A percentile compares a stretch with the other conserved stretches of the same genome.
phyloP scores from a whole-genome alignment of 1,140 invertebrate species.

The Dreissena polymorpha region DNA sequence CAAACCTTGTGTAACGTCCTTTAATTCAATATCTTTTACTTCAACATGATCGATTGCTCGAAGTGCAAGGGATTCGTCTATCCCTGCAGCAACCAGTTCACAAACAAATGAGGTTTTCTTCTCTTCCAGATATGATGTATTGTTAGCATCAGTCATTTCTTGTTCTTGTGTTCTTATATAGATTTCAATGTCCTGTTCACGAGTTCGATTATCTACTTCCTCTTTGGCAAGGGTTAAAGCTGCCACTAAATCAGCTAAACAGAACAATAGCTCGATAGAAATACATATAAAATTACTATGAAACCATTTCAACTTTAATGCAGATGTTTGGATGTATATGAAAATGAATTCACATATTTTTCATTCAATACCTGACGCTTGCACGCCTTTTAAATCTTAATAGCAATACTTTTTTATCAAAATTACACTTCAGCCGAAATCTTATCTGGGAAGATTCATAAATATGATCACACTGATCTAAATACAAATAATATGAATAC shows the following conservation, averaged over 20 bases:
- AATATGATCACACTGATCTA: background rate
- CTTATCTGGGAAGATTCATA: background rate
- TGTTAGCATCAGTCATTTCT: constrained; percentile 17
- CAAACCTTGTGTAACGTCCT: constrained; percentile 21
- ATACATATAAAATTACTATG: background rate
- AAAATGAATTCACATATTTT: no score
- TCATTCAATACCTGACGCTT: background rate
- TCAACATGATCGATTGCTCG: constrained; percentile 44
- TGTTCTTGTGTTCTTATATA: constrained; percentile 5
- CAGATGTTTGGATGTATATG: no score
- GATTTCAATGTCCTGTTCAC: constrained; percentile 27
- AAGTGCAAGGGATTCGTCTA: constrained; percentile 3
- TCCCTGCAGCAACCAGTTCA: constrained; percentile 37
- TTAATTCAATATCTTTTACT: constrained; percentile 51
- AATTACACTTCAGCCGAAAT: background rate
- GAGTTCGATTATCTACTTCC: constrained; percentile 42
- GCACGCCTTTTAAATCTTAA: no score
- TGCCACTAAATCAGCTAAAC: constrained; percentile 13
- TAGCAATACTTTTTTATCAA: background rate
- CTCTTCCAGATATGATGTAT: constrained; percentile 32
- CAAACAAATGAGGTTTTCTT: constrained; percentile 45
- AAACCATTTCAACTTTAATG: background rate
- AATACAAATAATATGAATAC: no score
- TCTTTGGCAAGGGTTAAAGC: constrained; percentile 59
- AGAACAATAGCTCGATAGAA: background rate